Conservation (phyloP, 2,113 vertebrate genomes). For the Spizaetus ornatus region DNA sequence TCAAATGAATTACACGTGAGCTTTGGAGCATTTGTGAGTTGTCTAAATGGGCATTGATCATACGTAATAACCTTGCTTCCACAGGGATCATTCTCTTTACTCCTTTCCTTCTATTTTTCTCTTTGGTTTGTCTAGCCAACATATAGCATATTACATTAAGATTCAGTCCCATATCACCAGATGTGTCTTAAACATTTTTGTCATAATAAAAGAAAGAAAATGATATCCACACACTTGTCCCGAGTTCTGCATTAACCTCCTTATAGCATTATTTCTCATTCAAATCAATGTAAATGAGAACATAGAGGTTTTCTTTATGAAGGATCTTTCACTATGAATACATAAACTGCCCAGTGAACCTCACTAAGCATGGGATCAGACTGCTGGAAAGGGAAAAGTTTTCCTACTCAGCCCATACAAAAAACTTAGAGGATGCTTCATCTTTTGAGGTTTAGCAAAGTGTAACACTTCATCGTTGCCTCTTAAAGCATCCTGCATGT, state of each 20-base stretch:
- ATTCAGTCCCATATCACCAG: not conserved
- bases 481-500: not conserved
- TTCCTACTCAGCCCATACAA: not conserved
- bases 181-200: not conserved
- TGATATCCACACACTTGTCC: not conserved
- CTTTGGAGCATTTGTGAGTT: not conserved
- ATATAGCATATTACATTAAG: not conserved
- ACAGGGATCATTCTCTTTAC: not conserved
- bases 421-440: not conserved
- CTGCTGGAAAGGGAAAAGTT: not conserved
- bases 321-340: not conserved
- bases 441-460: not conserved
- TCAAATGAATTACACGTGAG: conserved; percentile 7
- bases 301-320: not conserved
- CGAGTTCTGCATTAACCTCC: not conserved
- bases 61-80: not conserved
- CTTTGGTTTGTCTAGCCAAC: not conserved
- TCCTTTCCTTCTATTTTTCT: not conserved
- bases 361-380: not conserved
- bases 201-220: not conserved
- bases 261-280: not conserved
- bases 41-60: conserved; percentile 41
- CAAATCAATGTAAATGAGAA: not conserved
- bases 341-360: not conserved
- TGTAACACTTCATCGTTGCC: not conserved